Conservation (phyloP, 2,888 invertebrate genomes). For the Eutolmus rufibarbis region DNA sequence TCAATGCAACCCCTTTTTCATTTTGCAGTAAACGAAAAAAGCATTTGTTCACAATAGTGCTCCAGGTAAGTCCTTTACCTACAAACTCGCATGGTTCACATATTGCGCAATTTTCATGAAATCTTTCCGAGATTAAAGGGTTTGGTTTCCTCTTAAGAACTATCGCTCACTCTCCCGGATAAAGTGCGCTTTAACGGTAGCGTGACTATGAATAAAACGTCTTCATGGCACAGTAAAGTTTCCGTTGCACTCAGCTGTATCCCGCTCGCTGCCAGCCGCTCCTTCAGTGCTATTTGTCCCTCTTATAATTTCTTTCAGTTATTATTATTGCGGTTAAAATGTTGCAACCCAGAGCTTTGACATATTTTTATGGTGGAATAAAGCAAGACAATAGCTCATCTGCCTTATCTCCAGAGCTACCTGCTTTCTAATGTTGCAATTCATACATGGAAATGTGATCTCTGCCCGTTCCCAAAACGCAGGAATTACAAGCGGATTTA, state of each 20-base stretch:
- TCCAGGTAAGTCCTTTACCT: neutral
- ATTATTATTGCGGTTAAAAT: constrained; percentile 33
- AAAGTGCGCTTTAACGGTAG: constrained; percentile 6
- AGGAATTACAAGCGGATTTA: constrained; percentile 16
- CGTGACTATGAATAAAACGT: constrained; percentile 7
- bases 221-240: constrained; percentile 19
- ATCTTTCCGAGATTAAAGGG: neutral
- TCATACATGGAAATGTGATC: constrained; percentile 28
- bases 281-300: neutral
- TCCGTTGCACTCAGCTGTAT: neutral
- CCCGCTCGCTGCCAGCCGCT: neutral
- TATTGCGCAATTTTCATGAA: neutral
- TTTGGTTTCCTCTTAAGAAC: neutral
- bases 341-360: constrained; percentile 25
- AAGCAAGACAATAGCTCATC: constrained; percentile 28
- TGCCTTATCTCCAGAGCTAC: constrained; percentile 1
- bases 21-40: neutral
- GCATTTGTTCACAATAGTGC: neutral
- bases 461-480: neutral
- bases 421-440: constrained; percentile 26
- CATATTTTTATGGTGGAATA: constrained; percentile 36
- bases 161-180: neutral
- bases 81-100: neutral
- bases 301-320: constrained; percentile 2
- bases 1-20: neutral